Conservation (phyloP, 1,140 invertebrate genomes). For the Dermatophagoides farinae region DNA sequence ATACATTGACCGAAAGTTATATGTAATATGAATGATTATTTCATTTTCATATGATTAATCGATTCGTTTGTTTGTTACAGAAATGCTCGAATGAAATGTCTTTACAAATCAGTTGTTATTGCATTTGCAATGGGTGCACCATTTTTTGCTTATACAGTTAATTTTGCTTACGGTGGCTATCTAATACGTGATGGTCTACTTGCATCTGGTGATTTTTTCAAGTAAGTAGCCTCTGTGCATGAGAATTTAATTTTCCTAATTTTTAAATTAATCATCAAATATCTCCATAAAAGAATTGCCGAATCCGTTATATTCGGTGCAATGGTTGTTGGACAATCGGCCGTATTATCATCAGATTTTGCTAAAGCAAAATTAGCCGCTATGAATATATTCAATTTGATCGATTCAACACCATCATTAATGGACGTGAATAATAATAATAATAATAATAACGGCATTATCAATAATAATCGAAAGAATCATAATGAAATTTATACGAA, state of each 20-base stretch:
- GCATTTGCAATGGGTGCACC: constrained; percentile 53
- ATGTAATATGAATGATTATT: neutral
- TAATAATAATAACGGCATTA: neutral
- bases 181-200: constrained; percentile 43
- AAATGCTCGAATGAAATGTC: constrained; percentile 29
- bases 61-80: neutral
- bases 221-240: too few relatives aligned
- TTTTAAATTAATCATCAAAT: neutral
- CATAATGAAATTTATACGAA: too few relatives aligned
- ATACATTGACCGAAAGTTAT: neutral
- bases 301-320: constrained; percentile 64
- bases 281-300: constrained; percentile 39
- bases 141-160: constrained; percentile 54
- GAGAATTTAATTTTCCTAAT: neutral
- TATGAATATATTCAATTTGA: constrained; percentile 22
- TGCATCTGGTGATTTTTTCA: constrained; percentile 52
- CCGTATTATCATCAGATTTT: constrained; percentile 68
- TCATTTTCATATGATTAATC: neutral
- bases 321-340: constrained; percentile 60
- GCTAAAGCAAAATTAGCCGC: constrained; percentile 63
- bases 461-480: neutral
- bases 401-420: constrained; percentile 1
- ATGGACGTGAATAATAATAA: neutral
- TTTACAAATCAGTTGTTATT: constrained; percentile 30
- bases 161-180: constrained; percentile 56